phyloP scores from a whole-genome alignment of 2,888 invertebrate species.

The Drosophila quinaria region DNA sequence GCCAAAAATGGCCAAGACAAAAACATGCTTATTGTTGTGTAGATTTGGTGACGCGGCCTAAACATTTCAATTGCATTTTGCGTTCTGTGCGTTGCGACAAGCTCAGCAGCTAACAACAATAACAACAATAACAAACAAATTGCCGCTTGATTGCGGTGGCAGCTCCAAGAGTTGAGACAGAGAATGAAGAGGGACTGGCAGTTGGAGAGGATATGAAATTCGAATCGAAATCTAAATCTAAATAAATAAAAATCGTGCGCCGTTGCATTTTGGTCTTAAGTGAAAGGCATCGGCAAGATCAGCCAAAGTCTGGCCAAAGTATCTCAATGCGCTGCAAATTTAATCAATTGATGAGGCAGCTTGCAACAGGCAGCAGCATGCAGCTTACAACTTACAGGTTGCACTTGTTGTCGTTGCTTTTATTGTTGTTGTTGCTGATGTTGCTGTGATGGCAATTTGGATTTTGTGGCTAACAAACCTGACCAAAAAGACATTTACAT shows the following conservation, averaged over 20 bases:
- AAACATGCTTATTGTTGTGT: slow-evolving; percentile 75
- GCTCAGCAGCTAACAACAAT: slow-evolving; percentile 17
- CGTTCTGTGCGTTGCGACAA: slow-evolving; percentile 49
- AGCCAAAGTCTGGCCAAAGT: slow-evolving; percentile 62
- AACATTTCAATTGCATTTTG: slow-evolving; percentile 78
- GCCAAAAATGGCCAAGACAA: slow-evolving; percentile 69
- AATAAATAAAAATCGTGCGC: slow-evolving; percentile 82
- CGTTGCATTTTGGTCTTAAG: slow-evolving; percentile 61
- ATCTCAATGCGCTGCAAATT: slow-evolving; percentile 74
- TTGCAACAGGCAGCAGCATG: slow-evolving; percentile 52
- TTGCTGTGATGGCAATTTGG: slow-evolving; percentile 75
- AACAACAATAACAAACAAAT: slow-evolving; percentile 42
- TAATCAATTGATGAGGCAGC: slow-evolving; percentile 80
- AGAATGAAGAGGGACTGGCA: background rate
- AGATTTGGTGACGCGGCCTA: slow-evolving; percentile 57
- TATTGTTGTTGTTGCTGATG: slow-evolving; percentile 55
- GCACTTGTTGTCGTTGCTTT: slow-evolving; percentile 64
- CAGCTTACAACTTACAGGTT: slow-evolving; percentile 44
- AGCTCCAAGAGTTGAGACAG: background rate
- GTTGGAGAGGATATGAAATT: slow-evolving; percentile 17
- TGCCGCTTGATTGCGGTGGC: slow-evolving; percentile 45
- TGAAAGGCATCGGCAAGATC: slow-evolving; percentile 80
- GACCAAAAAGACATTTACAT: slow-evolving; percentile 80
- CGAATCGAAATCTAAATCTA: slow-evolving; percentile 79
- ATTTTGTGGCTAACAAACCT: slow-evolving; percentile 76